A percentile compares a stretch with the other conserved stretches of the same genome.
Conservation (phyloP, 2,113 vertebrate species). For the Archilochus colubris region DNA sequence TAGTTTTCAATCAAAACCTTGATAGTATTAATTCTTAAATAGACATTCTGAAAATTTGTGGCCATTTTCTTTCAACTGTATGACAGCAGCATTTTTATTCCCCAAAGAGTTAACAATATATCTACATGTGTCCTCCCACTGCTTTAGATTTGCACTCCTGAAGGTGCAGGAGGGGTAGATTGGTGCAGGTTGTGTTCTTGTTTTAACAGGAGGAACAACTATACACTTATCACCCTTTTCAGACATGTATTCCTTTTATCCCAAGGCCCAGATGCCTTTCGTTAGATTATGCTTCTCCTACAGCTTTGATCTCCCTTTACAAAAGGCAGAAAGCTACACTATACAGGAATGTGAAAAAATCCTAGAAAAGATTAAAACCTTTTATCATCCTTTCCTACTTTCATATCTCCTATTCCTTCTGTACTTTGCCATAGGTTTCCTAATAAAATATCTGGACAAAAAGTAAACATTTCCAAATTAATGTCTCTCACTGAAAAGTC, state of each 20-base stretch:
- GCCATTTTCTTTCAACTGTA: not conserved
- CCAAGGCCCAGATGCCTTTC: not conserved
- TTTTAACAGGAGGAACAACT: not conserved
- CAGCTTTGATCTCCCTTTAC: slow-evolving; percentile 71
- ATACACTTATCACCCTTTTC: not conserved
- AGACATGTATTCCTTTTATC: slow-evolving; percentile 26
- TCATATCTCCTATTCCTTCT: not conserved
- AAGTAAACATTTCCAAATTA: slow-evolving; percentile 30
- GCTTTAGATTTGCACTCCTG: not conserved
- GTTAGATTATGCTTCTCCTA: slow-evolving; percentile 32
- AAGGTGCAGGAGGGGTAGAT: not conserved
- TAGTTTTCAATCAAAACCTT: not conserved
- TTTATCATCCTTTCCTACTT: not conserved
- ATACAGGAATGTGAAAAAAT: not conserved
- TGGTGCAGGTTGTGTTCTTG: not conserved
- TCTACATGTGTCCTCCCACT: not conserved
- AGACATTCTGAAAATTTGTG: not conserved
- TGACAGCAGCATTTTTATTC: not conserved
- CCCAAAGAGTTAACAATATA: not conserved
- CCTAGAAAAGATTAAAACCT: slow-evolving; percentile 41
- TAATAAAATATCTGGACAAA: slow-evolving; percentile 29
- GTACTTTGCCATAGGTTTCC: slow-evolving; percentile 22
- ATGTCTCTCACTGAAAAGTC: slow-evolving; percentile 2
- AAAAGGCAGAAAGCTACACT: slow-evolving; percentile 39
- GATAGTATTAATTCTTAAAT: not conserved